Percentiles rank a stretch among this genome's conserved stretches.
phyloP scores from a whole-genome alignment of 2,113 vertebrate genomes.

The Cheilinus undulatus region DNA sequence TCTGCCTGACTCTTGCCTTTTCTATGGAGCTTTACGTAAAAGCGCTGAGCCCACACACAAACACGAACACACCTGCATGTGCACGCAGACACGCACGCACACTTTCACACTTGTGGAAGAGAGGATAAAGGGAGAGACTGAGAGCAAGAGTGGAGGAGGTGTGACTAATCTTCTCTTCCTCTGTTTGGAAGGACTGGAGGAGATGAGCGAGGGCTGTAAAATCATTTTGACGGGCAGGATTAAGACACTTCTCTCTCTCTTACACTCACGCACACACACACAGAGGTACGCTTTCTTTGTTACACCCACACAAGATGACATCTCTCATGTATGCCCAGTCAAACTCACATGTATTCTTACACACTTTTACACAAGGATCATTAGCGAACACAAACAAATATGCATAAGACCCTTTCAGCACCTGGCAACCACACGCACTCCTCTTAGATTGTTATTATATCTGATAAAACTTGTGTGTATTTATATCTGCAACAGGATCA shows the following conservation, averaged over 20 bases:
- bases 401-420: constrained; percentile 14
- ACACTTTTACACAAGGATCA: not conserved
- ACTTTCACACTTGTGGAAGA: constrained; percentile 65
- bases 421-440: constrained; percentile 25
- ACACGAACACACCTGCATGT: constrained; percentile 36
- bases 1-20: constrained; percentile 71
- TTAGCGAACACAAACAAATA: constrained; percentile 31
- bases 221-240: constrained; percentile 82
- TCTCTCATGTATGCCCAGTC: constrained; percentile 6
- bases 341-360: constrained; percentile 27
- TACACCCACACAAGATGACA: constrained; percentile 37
- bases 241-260: constrained; percentile 55
- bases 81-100: not conserved
- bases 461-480: constrained; percentile 39
- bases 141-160: constrained; percentile 77
- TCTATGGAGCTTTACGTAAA: constrained; percentile 78
- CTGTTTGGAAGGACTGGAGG: constrained; percentile 74
- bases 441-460: constrained; percentile 24
- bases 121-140: constrained; percentile 72
- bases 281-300: constrained; percentile 41
- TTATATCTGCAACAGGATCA: constrained; percentile 29
- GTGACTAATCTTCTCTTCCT: constrained; percentile 82
- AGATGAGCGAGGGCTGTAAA: constrained; percentile 80
- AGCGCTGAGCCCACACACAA: constrained; percentile 69
- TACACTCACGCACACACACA: not conserved